Evolutionary conservation across 2,797 vertebrate genomes (phyloP), one percentile per base, ranked within the genome.

Genomic region (Thaleichthys pacificus): DNA sequence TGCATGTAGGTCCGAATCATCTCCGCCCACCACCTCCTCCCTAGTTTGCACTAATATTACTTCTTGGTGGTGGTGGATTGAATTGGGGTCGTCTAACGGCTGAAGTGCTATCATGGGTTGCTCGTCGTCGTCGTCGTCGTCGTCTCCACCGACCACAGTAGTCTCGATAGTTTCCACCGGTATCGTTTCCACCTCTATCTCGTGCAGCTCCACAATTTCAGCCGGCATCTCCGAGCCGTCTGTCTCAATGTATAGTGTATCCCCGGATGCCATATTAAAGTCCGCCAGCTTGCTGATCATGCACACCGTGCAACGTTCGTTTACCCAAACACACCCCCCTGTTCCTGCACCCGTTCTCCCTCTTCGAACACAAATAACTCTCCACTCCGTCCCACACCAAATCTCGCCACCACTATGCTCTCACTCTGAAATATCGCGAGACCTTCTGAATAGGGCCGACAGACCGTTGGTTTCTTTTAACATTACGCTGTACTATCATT

Each of bases 151-250:
- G 88, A 98, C 96, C 91, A 97, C 97, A 70, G 96, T 98, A 76
- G 96, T 98, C 93, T 98, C 96, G 81, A 99, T 97, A 9, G 97
- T 98, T 76, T 93, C 92, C 86, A 93, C 92, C 42, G 92, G 92
- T 75, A 93, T 93, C 7, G 93, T 93, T 84, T 99, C 97, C 88
- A 99, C 97, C 85, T 98, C 97, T 80, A 99, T 99, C 89, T 99
- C 97, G 80, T 98, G 97, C 70, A 98, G 95, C 87, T 98, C 97
- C 92, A 98, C 96, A 87, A 98, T 96, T 91, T 98, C 97, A 87
- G 96, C 95, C 87, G 97, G 96, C 97, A 99, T 98, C 89, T 98
- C 97, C 82, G 96, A 96, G 93, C 96, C 97, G 91, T 98, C 97
- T 83, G 97, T 94, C 91, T 96, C 96, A 69, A 98, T 98, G 89